phyloP scores from a whole-genome alignment of 2,113 vertebrate species.

The Aegypius monachus region DNA sequence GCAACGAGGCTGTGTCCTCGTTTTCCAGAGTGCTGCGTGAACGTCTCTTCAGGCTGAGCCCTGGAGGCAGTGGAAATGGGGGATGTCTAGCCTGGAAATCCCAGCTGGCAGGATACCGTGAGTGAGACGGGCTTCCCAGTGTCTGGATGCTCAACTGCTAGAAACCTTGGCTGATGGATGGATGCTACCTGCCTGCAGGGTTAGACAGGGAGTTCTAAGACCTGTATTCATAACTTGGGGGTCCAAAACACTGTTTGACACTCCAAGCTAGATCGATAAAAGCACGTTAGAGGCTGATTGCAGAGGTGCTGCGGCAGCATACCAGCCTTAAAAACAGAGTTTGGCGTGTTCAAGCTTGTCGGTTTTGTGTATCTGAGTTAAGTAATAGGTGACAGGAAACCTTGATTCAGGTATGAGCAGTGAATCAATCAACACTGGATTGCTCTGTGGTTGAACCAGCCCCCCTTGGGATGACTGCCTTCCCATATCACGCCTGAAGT shows the following conservation, averaged over 20 bases:
- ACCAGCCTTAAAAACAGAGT: not conserved
- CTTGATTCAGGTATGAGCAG: not conserved
- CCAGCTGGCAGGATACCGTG: not conserved
- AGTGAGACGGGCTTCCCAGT: not conserved
- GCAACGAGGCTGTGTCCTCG: rapidly evolving
- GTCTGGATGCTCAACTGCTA: too few relatives aligned
- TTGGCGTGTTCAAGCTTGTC: not conserved
- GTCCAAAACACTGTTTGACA: not conserved
- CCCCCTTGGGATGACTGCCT: not conserved
- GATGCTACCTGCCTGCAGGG: not conserved
- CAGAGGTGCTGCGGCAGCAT: not conserved
- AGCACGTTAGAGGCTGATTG: not conserved
- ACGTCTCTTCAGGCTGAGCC: not conserved
- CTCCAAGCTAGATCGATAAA: rapidly evolving
- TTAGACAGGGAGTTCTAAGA: not conserved
- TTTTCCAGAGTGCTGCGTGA: not conserved
- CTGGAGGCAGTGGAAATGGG: not conserved
- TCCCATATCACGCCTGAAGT: not conserved
- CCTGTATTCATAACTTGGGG: not conserved
- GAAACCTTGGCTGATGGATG: not conserved
- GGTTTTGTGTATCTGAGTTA: not conserved
- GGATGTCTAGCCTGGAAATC: not conserved
- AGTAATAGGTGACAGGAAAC: constrained; percentile 9
- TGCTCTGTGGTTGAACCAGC: not conserved
- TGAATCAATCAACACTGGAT: not conserved